Base-by-base conservation (phyloP, 2,888 invertebrate genomes). In the Gari tellinella region DNA sequence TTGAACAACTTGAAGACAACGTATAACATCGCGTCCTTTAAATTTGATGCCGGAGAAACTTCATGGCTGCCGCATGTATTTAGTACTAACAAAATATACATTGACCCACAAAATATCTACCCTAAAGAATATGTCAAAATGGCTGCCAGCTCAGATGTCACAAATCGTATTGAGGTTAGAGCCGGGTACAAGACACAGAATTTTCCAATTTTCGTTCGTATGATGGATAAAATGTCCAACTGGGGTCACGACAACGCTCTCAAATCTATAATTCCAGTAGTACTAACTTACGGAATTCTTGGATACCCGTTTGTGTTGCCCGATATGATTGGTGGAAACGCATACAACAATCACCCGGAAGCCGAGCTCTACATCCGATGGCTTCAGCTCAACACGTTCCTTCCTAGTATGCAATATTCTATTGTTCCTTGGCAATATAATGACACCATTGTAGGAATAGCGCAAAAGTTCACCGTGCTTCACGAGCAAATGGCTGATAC, bases 381-480 rank as follows among this genome's bases (percentile, higher is more conserved):
- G 98, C 92, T 96, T 48, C 95, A 96, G 88, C 93, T 98, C 86
- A 95, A 96, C 1, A 96, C 96, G 0, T 98, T 99, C 91, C 92
- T 99, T 83, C 98, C 99, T 0, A 96, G 97, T 0, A 95, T 98
- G 92, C 95, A 97, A 88, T 97, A 97, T 86, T 97, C 96, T 0
- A 81, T 88, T 0, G 83, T 83, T 0, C 90, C 93, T 94, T 0
- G 97, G 86, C 56, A 62, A 1, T 89, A 83, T 66, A 78, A 86
- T 19, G 82, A 84, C 4, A 82, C 82, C 14, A 68, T 82, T 1
- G 57, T 84, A 3, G 56, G 80, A 1, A 84, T 89, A 5, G 65
- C 87, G 0, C 72, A 68, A n/a, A 72, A 78, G 12, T 86, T 80
- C 52, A 66, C 85, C 12, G n/a, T 82, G 5, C 66, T 90, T 10